A percentile compares a stretch with the other conserved stretches of the same genome.
Evolutionary conservation across 2,888 invertebrate genomes (phyloP).

Genomic region (Pseudanteris insignis): DNA sequence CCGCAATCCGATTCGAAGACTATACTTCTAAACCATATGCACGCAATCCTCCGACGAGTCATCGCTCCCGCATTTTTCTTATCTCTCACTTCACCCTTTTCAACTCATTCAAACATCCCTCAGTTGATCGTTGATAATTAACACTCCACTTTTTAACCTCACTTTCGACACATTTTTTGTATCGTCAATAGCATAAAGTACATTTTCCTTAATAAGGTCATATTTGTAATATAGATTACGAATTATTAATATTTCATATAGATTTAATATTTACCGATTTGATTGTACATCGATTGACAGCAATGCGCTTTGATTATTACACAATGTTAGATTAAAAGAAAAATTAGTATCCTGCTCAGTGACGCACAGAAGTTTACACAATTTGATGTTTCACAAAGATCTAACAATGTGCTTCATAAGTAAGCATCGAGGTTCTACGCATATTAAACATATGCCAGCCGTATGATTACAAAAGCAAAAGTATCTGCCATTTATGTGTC

Average conservation of each 20-base stretch:
- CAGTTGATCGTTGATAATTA: too few species aligned
- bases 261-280: too few species aligned
- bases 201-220: too few species aligned
- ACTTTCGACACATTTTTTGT: too few species aligned
- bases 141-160: too few species aligned
- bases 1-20: constrained; percentile 49
- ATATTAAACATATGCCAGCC: constrained; percentile 24
- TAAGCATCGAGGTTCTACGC: constrained; percentile 36
- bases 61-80: constrained; percentile 20
- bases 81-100: too few species aligned
- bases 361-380: constrained; percentile 38
- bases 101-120: too few species aligned
- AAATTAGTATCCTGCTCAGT: constrained; percentile 35
- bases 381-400: constrained; percentile 36
- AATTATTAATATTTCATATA: too few species aligned
- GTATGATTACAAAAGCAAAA: constrained; percentile 23
- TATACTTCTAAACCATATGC: constrained; percentile 43
- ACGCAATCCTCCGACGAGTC: constrained; percentile 42
- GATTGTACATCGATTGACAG: not conserved
- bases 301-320: constrained; percentile 3
- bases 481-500: constrained; percentile 25
- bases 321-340: constrained; percentile 28
- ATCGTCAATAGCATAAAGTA: too few species aligned
- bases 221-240: too few species aligned
- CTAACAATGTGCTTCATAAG: constrained; percentile 39